phyloP scores from a whole-genome alignment of 2,797 vertebrate genomes.

The Naso thynnoides region DNA sequence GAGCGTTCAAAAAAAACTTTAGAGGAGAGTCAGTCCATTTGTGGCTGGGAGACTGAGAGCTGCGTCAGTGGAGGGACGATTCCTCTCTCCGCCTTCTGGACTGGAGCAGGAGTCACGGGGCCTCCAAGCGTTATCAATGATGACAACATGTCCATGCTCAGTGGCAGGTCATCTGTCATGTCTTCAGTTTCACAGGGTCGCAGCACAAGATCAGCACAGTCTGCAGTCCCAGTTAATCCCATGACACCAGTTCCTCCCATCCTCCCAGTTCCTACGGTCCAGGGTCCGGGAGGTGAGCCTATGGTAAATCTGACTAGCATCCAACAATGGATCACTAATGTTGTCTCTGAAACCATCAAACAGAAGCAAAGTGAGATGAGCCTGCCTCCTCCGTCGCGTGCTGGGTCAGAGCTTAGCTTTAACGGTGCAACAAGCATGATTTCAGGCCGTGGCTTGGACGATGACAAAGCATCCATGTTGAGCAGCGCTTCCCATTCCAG shows the following conservation, averaged over 20 bases:
- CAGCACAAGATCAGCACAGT: slow-evolving; percentile 63
- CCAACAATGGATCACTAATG: slow-evolving; percentile 95
- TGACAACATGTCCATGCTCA: slow-evolving; percentile 88
- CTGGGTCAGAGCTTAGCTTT: slow-evolving; percentile 82
- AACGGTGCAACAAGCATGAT: slow-evolving; percentile 63
- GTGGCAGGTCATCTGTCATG: slow-evolving; percentile 84
- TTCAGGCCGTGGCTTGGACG: slow-evolving; percentile 73
- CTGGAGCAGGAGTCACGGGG: slow-evolving; percentile 77
- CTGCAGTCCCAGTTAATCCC: slow-evolving; percentile 7
- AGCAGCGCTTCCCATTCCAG: slow-evolving; percentile 82
- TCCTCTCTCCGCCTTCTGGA: slow-evolving; percentile 91
- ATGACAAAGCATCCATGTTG: slow-evolving; percentile 87
- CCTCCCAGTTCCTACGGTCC: slow-evolving; percentile 80
- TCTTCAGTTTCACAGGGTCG: slow-evolving; percentile 84
- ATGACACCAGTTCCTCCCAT: slow-evolving; percentile 69
- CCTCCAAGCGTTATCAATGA: slow-evolving; percentile 77
- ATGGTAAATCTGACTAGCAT: slow-evolving; percentile 92
- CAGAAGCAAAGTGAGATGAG: slow-evolving; percentile 94
- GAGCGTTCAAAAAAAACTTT: slow-evolving; percentile 90
- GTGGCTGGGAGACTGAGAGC: slow-evolving; percentile 89
- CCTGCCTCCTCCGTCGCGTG: slow-evolving; percentile 81
- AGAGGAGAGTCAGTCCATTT: slow-evolving; percentile 94
- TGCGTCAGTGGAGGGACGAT: slow-evolving; percentile 85
- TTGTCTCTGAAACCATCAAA: slow-evolving; percentile 94
- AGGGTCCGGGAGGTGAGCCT: slow-evolving; percentile 87